These are phyloP conservation scores for Hestina assimilis DNA, from an alignment of 1,140 invertebrate species.

Conservation along the genomic window DNA sequence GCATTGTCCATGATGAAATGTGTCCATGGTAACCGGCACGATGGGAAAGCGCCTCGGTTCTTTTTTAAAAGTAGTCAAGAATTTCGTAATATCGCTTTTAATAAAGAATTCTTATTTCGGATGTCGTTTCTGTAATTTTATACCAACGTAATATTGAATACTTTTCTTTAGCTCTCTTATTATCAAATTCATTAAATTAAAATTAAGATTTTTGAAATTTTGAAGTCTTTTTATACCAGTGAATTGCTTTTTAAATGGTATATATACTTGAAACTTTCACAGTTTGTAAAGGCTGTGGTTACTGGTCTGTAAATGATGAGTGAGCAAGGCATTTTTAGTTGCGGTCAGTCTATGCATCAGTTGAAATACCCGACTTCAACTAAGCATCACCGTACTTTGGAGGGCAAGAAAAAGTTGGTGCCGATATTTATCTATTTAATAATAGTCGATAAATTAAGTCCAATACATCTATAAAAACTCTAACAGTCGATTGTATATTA, in stretches of 20 bases:
- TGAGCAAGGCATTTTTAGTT: too few species aligned
- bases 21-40: constrained; percentile 1
- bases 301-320: too few species aligned
- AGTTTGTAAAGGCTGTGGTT: too few species aligned
- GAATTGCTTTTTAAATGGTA: background rate
- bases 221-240: background rate
- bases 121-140: background rate
- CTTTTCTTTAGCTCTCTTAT: background rate
- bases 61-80: background rate
- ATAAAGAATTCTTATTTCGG: background rate
- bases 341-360: too few species aligned
- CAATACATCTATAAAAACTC: too few species aligned
- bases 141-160: background rate
- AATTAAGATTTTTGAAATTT: background rate
- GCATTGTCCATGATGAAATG: constrained; percentile 18
- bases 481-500: too few species aligned
- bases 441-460: too few species aligned
- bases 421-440: too few species aligned
- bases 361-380: too few species aligned
- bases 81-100: constrained; percentile 1
- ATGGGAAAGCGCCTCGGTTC: background rate
- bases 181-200: background rate
- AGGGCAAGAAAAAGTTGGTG: too few species aligned
- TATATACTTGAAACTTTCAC: too few species aligned
- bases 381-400: too few species aligned